A percentile compares a stretch with the other conserved stretches of the same genome.
Evolutionary conservation across 2,113 vertebrate species (phyloP).

Genomic region (Oriolus oriolus): DNA sequence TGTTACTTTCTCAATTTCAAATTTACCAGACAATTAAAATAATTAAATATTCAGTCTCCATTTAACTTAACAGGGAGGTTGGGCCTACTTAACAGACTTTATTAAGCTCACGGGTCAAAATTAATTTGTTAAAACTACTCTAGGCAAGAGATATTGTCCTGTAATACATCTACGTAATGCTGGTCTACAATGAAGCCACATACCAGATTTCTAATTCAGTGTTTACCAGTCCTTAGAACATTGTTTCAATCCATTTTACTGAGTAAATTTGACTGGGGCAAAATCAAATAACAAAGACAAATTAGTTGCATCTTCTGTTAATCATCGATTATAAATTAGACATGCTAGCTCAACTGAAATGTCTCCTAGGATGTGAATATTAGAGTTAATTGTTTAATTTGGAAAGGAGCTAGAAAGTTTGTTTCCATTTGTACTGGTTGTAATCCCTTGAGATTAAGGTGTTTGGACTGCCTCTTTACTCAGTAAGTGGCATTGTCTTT

Average conservation of each 20-base stretch:
- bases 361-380: constrained; percentile 35
- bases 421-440: constrained; percentile 18
- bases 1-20: constrained; percentile 57
- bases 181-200: neutral
- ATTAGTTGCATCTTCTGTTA: constrained; percentile 60
- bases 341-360: constrained; percentile 45
- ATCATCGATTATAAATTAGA: constrained; percentile 68
- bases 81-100: neutral
- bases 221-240: constrained; percentile 36
- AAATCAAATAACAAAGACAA: constrained; percentile 57
- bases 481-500: constrained; percentile 24
- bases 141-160: neutral
- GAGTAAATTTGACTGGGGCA: constrained; percentile 48
- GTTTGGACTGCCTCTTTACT: constrained; percentile 46
- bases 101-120: constrained; percentile 45
- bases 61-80: constrained; percentile 39
- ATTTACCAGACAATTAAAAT: constrained; percentile 57
- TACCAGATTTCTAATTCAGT: constrained; percentile 24
- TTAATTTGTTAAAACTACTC: constrained; percentile 42
- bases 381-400: constrained; percentile 63
- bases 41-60: constrained; percentile 38
- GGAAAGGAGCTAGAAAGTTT: constrained; percentile 29
- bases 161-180: constrained; percentile 4
- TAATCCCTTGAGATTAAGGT: constrained; percentile 9
- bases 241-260: constrained; percentile 56